Evolutionary conservation across 2,797 vertebrate genomes (phyloP), one percentile per base, ranked within the genome.

Genomic region (Acrossocheilus fasciatus): DNA sequence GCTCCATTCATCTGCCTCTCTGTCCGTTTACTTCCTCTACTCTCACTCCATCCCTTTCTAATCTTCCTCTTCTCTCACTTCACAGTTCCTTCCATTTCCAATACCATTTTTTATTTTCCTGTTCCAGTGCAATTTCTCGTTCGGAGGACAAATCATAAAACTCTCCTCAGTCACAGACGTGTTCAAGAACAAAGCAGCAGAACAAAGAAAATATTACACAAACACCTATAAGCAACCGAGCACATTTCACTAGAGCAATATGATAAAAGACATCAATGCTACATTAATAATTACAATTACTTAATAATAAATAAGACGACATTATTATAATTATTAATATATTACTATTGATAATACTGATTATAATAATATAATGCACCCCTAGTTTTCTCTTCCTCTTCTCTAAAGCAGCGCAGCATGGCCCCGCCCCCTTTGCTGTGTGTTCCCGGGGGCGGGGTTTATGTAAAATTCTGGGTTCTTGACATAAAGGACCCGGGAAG

Each of bases 21-120:
- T 57, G 59, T 23, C 86, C 64, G 30, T 86, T 86, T 85, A 75
- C 30, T 66, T 76, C 85, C 82, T 91, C 64, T 87, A 89, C 80
- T 43, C 4, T 85, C 18, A 83, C n/a, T 73, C 50, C 59, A 81
- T 77, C 1, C 80, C 69, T 76, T 88, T 76, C 41, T 50, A 82
- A 70, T 54, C 34, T 69, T 62, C 81, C 50, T 50, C 30, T 9
- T 45, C 77, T 83, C 26, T 81, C n/a, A 59, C 57, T 74, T 83
- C 73, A 41, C 47, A 82, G 74, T 84, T 86, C 70, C 77, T 43
- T 68, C 23, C n/a, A 41, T 78, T 36, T 72, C n/a, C 70, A 81
- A 66, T 23, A 52, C 20, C 41, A 7, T 50, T 47, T 69, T 81
- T 75, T 75, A 47, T 69, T 62, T 30, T 64, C 39, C 17, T 88